Conservation (phyloP, 1,140 invertebrate species). For the Subanguina moxae region DNA sequence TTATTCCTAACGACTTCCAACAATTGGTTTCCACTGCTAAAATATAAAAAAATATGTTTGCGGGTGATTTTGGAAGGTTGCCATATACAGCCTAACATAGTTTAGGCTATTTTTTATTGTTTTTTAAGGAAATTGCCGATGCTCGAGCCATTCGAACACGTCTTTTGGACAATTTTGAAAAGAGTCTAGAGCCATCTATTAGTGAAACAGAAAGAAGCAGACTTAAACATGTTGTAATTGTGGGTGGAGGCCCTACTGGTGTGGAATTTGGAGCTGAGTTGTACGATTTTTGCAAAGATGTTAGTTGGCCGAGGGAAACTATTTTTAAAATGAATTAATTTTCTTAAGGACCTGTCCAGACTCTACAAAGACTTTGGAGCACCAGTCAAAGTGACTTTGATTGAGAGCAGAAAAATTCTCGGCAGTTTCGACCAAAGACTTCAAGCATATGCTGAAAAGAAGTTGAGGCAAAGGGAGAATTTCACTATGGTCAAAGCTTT, state of each 20-base stretch:
- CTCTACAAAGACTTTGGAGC: constrained; percentile 56
- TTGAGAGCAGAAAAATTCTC: constrained; percentile 60
- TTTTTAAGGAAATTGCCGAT: constrained; percentile 62
- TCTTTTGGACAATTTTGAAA: constrained; percentile 61
- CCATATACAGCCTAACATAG: no score
- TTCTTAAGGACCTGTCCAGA: constrained; percentile 54
- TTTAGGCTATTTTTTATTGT: constrained; percentile 12
- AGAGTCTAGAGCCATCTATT: constrained; percentile 57
- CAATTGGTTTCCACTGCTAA: no score
- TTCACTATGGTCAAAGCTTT: constrained; percentile 57
- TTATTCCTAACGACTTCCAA: no score
- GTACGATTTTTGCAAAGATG: constrained; percentile 62
- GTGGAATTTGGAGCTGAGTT: constrained; percentile 64
- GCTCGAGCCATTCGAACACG: constrained; percentile 60
- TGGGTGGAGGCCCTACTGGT: constrained; percentile 63
- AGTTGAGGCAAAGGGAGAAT: constrained; percentile 56
- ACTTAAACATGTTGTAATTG: constrained; percentile 61
- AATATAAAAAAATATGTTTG: no score
- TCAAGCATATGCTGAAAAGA: constrained; percentile 60
- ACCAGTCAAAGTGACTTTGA: constrained; percentile 59
- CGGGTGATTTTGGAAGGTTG: no score
- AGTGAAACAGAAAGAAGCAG: constrained; percentile 50
- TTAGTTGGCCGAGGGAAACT: constrained; percentile 16
- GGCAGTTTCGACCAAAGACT: constrained; percentile 59
- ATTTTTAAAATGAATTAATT: background rate